A percentile compares a stretch with the other conserved stretches of the same genome.
Conservation (phyloP, 2,888 invertebrate species). For the Nemoura dubitans region DNA sequence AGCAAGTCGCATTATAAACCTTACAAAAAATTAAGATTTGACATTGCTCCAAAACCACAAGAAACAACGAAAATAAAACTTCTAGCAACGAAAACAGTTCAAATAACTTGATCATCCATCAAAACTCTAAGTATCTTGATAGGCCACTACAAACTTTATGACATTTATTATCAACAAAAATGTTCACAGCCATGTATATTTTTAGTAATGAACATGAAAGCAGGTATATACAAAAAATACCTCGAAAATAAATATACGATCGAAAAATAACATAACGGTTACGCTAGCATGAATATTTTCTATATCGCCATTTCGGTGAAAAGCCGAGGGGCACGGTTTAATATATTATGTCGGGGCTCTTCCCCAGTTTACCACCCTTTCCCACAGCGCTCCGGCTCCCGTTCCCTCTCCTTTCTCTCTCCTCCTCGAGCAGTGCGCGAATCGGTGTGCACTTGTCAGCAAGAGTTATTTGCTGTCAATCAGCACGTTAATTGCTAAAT, state of each 20-base stretch:
- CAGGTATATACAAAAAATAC: neutral
- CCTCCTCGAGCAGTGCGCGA: neutral
- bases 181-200: too few relatives aligned
- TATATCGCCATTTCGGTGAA: neutral
- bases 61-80: too few relatives aligned
- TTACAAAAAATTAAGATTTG: too few relatives aligned
- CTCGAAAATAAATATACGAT: neutral
- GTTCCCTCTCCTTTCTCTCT: neutral
- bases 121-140: too few relatives aligned
- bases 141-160: too few relatives aligned
- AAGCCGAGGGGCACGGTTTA: neutral
- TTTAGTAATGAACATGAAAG: too few relatives aligned
- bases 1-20: too few relatives aligned
- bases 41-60: too few relatives aligned
- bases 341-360: neutral
- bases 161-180: too few relatives aligned
- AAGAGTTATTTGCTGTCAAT: constrained; percentile 48
- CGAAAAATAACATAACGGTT: neutral
- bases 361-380: neutral
- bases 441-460: constrained; percentile 46
- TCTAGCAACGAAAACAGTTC: too few relatives aligned
- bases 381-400: neutral
- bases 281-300: neutral
- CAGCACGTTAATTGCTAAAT: constrained; percentile 49
- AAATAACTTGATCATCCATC: too few relatives aligned